Evolutionary conservation across 2,888 invertebrate species (phyloP).

Genomic region (Drosophila kuntzei): DNA sequence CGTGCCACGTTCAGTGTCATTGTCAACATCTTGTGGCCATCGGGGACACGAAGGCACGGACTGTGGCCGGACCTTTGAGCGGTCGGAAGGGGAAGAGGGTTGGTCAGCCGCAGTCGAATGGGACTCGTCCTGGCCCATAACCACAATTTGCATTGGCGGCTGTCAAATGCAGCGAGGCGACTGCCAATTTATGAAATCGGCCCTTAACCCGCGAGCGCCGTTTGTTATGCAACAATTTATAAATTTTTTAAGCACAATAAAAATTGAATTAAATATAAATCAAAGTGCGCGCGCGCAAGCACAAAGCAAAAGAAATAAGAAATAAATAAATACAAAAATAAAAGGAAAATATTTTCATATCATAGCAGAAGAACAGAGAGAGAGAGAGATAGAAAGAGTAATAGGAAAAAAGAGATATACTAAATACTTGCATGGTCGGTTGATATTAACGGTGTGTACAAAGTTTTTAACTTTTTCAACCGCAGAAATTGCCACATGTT

Average conservation of each 20-base stretch:
- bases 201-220: slow-evolving; percentile 53
- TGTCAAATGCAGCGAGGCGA: slow-evolving; percentile 74
- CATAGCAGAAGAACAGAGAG: not conserved
- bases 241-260: slow-evolving; percentile 78
- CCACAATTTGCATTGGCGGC: slow-evolving; percentile 77
- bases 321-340: slow-evolving; percentile 18
- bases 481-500: slow-evolving; percentile 77
- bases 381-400: not conserved
- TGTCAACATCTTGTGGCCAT: slow-evolving; percentile 77
- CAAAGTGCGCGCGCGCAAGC: slow-evolving; percentile 50
- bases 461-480: slow-evolving; percentile 73
- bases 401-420: slow-evolving; percentile 8
- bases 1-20: slow-evolving; percentile 75
- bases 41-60: slow-evolving; percentile 58
- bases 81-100: not conserved
- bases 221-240: slow-evolving; percentile 74
- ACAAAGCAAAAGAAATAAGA: slow-evolving; percentile 35
- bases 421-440: slow-evolving; percentile 18
- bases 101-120: not conserved
- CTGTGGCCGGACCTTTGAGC: not conserved
- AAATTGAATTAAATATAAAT: slow-evolving; percentile 81
- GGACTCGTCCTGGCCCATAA: slow-evolving; percentile 14
- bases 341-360: not conserved
- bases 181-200: slow-evolving; percentile 75
- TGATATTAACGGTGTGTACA: slow-evolving; percentile 42